phyloP scores from a whole-genome alignment of 2,888 invertebrate species.

The Ennomos erosarius region DNA sequence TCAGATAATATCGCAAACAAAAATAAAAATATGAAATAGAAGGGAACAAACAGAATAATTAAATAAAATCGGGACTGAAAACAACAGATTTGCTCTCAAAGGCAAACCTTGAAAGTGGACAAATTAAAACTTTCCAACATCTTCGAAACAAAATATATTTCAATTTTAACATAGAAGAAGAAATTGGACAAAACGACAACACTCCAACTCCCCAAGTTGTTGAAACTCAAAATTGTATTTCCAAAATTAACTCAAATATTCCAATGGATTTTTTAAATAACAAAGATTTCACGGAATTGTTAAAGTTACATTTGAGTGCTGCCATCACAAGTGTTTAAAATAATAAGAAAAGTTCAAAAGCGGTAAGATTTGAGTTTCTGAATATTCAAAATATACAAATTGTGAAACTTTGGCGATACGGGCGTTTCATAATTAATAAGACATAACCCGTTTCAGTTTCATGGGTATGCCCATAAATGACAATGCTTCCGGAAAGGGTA shows the following conservation, averaged over 20 bases:
- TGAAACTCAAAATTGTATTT: constrained; percentile 29
- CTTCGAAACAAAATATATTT: constrained; percentile 18
- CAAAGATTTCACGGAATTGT: constrained; percentile 15
- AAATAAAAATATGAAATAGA: neutral
- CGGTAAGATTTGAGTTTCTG: constrained; percentile 6
- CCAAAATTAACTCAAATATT: constrained; percentile 24
- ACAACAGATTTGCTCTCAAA: constrained; percentile 15
- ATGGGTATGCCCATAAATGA: no score
- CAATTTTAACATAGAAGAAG: constrained; percentile 12
- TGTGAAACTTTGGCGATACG: no score
- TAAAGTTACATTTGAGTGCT: constrained; percentile 18
- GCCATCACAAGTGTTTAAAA: constrained; percentile 7
- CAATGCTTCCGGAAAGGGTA: no score
- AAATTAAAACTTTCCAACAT: constrained; percentile 29
- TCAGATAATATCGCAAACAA: neutral
- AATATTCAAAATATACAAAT: neutral
- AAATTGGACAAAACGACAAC: constrained; percentile 29
- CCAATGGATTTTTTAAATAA: constrained; percentile 29
- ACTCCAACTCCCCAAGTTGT: constrained; percentile 16
- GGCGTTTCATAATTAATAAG: no score
- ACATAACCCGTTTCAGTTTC: no score
- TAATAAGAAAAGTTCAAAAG: constrained; percentile 21
- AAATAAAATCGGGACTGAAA: constrained; percentile 10
- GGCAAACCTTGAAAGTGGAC: constrained; percentile 24
- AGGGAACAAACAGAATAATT: constrained; percentile 1